Conservation (phyloP, 2,113 vertebrate genomes). For the Lepidothrix coronata region DNA sequence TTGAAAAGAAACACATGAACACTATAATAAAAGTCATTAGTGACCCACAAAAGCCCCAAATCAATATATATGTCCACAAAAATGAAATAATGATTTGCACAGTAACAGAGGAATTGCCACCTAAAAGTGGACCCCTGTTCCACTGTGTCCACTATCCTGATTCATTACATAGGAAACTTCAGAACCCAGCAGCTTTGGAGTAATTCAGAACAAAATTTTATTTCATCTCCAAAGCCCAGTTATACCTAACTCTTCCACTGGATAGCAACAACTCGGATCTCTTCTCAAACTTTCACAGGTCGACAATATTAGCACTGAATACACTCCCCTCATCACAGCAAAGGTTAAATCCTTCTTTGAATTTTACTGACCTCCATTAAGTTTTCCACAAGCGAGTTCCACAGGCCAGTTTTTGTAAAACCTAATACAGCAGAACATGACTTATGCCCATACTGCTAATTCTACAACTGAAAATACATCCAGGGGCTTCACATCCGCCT, state of each 20-base stretch:
- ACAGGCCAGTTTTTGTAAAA: not conserved
- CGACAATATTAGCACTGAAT: not conserved
- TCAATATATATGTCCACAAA: not conserved
- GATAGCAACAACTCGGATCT: not conserved
- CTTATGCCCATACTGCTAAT: not conserved
- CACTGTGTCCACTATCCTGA: not conserved
- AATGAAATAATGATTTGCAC: not conserved
- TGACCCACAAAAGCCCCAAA: not conserved
- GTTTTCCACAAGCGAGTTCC: not conserved
- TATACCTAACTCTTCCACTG: not conserved
- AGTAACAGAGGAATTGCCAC: not conserved
- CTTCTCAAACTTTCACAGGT: not conserved
- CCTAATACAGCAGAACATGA: not conserved
- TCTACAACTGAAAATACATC: not conserved
- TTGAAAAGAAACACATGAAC: not conserved
- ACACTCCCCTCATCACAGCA: fast-evolving
- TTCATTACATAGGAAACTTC: not conserved
- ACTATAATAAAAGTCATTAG: not conserved
- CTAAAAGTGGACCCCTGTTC: not conserved
- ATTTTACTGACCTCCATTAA: not conserved
- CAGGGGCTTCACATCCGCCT: not conserved
- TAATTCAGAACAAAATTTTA: not conserved
- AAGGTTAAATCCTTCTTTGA: not conserved
- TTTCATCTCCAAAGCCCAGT: not conserved
- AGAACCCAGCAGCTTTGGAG: not conserved